Conservation (phyloP, 1,140 invertebrate genomes). For the Arion vulgaris region DNA sequence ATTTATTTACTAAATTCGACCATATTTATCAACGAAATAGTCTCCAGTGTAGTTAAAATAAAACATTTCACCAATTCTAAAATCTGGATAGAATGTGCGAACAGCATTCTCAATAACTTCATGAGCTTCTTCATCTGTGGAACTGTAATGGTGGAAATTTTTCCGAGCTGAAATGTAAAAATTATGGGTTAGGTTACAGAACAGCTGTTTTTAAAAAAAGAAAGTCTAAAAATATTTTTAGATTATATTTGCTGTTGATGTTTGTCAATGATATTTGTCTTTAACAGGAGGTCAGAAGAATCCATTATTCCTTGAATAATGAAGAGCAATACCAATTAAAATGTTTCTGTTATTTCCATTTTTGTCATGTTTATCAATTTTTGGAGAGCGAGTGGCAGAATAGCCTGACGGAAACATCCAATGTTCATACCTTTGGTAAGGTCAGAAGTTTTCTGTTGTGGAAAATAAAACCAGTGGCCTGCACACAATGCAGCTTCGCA, state of each 20-base stretch:
- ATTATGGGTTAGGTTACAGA: constrained; percentile 7
- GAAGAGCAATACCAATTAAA: too few species aligned
- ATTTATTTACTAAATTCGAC: neutral
- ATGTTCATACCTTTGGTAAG: too few species aligned
- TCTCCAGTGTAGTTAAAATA: constrained; percentile 42
- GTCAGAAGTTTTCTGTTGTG: too few species aligned
- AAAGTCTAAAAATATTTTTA: neutral
- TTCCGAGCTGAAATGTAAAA: constrained; percentile 52
- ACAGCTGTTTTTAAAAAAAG: neutral
- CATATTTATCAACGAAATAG: constrained; percentile 17
- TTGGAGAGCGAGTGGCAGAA: too few species aligned
- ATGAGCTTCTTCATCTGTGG: constrained; percentile 39
- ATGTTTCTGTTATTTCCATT: too few species aligned
- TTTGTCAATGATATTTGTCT: neutral
- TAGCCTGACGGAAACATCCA: too few species aligned
- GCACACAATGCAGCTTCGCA: too few species aligned
- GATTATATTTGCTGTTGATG: neutral
- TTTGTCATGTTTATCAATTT: too few species aligned
- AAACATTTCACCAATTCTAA: constrained; percentile 43
- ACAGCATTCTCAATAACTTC: constrained; percentile 54
- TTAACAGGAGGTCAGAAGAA: too few species aligned
- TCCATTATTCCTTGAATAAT: too few species aligned
- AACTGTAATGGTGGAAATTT: constrained; percentile 50
- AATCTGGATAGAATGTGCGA: constrained; percentile 41
- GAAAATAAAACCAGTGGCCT: too few species aligned